Base-by-base conservation (phyloP, 2,797 vertebrate genomes). In the Basileuterus tristriatus region DNA sequence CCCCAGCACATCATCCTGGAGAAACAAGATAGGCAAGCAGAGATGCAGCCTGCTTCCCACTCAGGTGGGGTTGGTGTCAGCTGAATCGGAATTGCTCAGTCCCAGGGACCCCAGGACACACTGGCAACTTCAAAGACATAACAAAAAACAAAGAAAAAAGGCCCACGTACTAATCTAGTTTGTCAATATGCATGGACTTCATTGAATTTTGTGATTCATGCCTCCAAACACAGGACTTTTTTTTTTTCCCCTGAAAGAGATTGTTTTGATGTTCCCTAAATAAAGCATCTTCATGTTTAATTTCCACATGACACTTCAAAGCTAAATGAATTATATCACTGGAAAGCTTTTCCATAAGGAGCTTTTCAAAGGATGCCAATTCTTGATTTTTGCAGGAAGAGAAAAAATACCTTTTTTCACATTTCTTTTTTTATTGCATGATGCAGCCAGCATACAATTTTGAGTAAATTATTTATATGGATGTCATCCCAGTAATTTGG, bases 251-350 rank as follows among this genome's bases (percentile, higher is more conserved):
- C 41, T 20, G 17, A 77, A 90, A 90, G 47, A 89, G 53, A 88
- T 56, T 82, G 86, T 94, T 94, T 92, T 90, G 83, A 95, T 90
- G 83, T 92, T 94, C 93, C 91, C 95, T 90, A 96, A 96, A 93
- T 84, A 95, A 95, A 95, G 52, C 44, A 68, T 89, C 77, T 93
- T 82, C 67, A 81, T 72, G 72, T 93, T 93, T 93, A 95, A 96
- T 95, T 95, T 96, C 74, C 49, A 93, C 94, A 88, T 84, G 83
- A 94, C 83, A 88, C 83, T 91, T 95, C 90, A 94, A 94, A 95
- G 91, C 79, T 83, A 91, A 72, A 94, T 37, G 37, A 94, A 88
- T 89, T 93, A 43, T 62, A 90, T 83, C 67, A 90, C 15, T 72
- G 72, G 87, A 88, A 94, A 91, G 89, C 62, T 96, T 93, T 78